Percentiles rank a stretch among this genome's conserved stretches.
phyloP scores from a whole-genome alignment of 1,140 invertebrate genomes.

The Aphis craccivora region DNA sequence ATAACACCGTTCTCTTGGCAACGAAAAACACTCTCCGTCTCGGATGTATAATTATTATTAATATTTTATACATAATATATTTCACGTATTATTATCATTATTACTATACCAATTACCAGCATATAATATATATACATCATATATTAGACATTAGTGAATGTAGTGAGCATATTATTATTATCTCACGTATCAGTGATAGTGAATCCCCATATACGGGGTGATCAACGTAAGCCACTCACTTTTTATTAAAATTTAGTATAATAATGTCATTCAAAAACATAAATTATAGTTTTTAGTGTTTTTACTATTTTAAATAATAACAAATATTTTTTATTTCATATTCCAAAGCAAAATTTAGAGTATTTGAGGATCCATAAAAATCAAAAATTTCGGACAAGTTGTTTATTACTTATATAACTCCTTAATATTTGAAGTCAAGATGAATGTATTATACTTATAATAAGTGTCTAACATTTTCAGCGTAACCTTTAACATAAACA shows the following conservation, averaged over 20 bases:
- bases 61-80: background rate
- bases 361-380: background rate
- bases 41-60: conserved; percentile 3
- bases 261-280: too few species aligned
- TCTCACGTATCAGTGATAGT: background rate
- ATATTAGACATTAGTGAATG: background rate
- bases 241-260: background rate
- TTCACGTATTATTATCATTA: too few species aligned
- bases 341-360: too few species aligned
- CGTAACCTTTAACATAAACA: too few species aligned
- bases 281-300: too few species aligned
- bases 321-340: too few species aligned
- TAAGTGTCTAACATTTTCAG: too few species aligned
- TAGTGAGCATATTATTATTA: too few species aligned
- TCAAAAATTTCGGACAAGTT: background rate
- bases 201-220: background rate
- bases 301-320: too few species aligned
- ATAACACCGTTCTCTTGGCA: background rate
- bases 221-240: background rate
- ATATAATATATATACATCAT: background rate
- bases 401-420: background rate
- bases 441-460: too few species aligned
- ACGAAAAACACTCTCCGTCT: conserved; percentile 8
- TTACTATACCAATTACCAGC: background rate
- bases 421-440: too few species aligned